Evolutionary conservation across 2,888 invertebrate genomes (phyloP), one percentile per base, ranked within the genome.

Genomic region (Crocallis elinguaria): DNA sequence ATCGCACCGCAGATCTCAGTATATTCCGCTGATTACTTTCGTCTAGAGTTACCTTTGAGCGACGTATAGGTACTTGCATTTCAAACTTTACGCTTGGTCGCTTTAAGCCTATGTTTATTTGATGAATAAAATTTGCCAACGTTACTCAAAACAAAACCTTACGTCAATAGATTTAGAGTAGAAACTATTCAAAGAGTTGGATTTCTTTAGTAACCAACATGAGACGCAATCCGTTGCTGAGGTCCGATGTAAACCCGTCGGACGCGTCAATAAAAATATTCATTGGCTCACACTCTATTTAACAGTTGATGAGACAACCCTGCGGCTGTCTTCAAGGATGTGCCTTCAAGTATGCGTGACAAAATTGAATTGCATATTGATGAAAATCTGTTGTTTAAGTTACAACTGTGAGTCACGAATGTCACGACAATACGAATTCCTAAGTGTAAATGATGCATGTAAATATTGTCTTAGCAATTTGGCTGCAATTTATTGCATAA

Each of bases 241-340:
- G 71, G 68, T 68, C 50, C 65, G 68, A 71, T 69, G 81, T 71
- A 79, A 82, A 85, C 83, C 79, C 71, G 85, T 82, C 79, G 71
- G 81, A 78, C 84, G 77, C 83, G 84, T 88, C 88, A 86, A 88
- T 89, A 88, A 91, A 90, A 88, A 90, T 91, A 90, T 91, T 90
- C 88, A 89, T 91, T 86, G 81, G 80, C 83, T 87, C 79, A 84
- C 85, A 87, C 88, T 88, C 86, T 88, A 84, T 87, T 90, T 86
- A 88, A 83, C 86, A 84, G 79, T 77, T 82, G 83, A 86, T 84
- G 84, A 79, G 84, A 86, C 84, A 84, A 76, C 79, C 75, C 75
- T 82, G 70, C 64, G 61, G 69, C 64, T 62, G 63, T 63, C 56
- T 66, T 74, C 73, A 88, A 75, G 88, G 88, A 76, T 82, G 85